phyloP scores from a whole-genome alignment of 2,888 invertebrate genomes.

The Rapana venosa region DNA sequence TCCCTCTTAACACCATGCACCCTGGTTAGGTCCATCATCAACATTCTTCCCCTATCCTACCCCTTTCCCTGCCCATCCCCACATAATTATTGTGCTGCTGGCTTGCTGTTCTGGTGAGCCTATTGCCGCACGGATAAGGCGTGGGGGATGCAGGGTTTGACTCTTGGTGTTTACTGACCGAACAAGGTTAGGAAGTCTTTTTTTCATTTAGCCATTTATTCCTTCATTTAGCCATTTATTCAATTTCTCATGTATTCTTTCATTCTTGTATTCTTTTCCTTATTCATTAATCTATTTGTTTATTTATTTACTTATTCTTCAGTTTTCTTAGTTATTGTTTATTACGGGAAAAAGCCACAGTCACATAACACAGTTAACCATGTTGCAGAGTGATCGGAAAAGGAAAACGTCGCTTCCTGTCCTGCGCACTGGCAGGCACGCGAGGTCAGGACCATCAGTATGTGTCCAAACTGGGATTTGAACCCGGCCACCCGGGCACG shows the following conservation, averaged over 20 bases:
- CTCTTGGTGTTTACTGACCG: no score
- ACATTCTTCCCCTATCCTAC: not conserved
- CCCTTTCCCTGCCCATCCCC: not conserved
- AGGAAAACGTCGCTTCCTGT: constrained; percentile 58
- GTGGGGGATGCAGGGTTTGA: no score
- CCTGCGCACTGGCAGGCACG: constrained; percentile 63
- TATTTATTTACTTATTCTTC: no score
- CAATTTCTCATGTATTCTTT: no score
- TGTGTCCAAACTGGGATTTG: constrained; percentile 62
- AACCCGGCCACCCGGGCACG: constrained; percentile 56
- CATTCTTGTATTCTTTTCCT: no score
- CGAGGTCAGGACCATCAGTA: constrained; percentile 57
- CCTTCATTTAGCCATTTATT: no score
- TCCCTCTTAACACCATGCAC: not conserved
- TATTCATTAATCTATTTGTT: no score
- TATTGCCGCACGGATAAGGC: not conserved
- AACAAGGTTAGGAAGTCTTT: no score
- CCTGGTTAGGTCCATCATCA: not conserved
- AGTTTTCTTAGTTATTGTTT: no score
- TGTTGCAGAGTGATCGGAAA: constrained; percentile 59
- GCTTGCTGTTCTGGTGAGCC: not conserved
- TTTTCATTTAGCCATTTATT: no score
- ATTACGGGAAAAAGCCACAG: no score
- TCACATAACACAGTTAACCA: no score
- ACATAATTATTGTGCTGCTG: not conserved